A percentile compares a stretch with the other conserved stretches of the same genome.
phyloP scores from a whole-genome alignment of 1,140 invertebrate species.

The Penaeus vannamei region DNA sequence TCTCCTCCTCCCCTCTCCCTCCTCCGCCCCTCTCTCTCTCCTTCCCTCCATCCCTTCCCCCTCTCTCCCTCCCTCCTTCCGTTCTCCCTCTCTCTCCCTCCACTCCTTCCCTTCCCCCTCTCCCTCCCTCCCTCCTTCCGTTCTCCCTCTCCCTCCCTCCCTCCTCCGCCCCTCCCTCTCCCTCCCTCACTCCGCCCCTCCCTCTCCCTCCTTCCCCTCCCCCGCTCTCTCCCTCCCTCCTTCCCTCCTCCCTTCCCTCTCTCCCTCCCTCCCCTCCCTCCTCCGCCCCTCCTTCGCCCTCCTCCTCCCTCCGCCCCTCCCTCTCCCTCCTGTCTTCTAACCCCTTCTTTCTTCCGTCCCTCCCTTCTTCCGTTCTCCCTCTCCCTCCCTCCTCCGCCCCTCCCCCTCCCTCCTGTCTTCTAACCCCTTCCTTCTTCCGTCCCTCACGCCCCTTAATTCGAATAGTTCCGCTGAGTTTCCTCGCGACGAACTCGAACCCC shows the following conservation, averaged over 20 bases:
- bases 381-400: neutral
- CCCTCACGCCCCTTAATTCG: too few species aligned
- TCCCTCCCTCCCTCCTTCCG: neutral
- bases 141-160: constrained; percentile 7
- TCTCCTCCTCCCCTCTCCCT: neutral
- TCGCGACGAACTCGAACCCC: too few species aligned
- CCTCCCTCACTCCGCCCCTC: constrained; percentile 25
- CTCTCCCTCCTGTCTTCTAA: neutral
- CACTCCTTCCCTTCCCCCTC: neutral
- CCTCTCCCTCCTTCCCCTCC: neutral
- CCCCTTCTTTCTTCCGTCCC: neutral
- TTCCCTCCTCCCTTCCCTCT: neutral
- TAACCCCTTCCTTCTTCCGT: too few species aligned
- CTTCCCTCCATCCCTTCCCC: neutral
- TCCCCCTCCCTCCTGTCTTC: too few species aligned
- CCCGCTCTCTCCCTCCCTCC: constrained; percentile 32
- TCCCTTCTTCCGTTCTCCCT: neutral
- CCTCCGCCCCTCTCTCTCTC: neutral
- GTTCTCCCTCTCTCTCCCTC: neutral
- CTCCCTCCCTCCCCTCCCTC: too few species aligned
- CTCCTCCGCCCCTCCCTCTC: too few species aligned
- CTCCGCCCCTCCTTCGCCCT: neutral
- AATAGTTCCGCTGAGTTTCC: too few species aligned
- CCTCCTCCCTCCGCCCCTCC: too few species aligned
- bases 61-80: too few species aligned